Percentiles rank a stretch among this genome's conserved stretches.
phyloP scores from a whole-genome alignment of 2,113 vertebrate species.

The Orthonyx spaldingii region DNA sequence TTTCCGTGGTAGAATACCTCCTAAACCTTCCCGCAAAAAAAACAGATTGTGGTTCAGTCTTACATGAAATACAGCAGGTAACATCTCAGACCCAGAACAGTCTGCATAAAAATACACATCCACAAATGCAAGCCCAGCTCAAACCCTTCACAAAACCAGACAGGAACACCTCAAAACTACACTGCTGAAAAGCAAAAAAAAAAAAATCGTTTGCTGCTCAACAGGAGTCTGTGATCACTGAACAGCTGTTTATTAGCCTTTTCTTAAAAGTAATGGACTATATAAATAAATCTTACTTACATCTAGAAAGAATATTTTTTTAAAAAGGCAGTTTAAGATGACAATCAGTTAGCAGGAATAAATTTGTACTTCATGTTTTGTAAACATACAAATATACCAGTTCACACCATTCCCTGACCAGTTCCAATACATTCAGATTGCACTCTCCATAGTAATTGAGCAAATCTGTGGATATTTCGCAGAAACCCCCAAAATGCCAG shows the following conservation, averaged over 20 bases:
- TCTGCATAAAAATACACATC: neutral
- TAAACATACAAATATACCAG: neutral
- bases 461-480: neutral
- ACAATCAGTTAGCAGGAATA: neutral
- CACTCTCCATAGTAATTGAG: neutral
- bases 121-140: neutral
- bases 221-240: neutral
- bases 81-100: neutral
- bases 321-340: neutral
- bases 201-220: neutral
- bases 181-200: neutral
- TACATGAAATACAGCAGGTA: neutral
- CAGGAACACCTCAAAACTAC: neutral
- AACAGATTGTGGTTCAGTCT: neutral
- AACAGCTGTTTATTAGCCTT: neutral
- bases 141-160: neutral
- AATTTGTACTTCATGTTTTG: neutral
- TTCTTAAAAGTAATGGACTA: neutral
- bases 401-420: neutral
- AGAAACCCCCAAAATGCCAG: neutral
- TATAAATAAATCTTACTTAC: neutral
- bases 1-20: neutral
- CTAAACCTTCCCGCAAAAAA: neutral
- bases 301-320: neutral
- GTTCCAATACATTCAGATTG: neutral